A percentile compares a stretch with the other conserved stretches of the same genome.
Evolutionary conservation across 2,888 invertebrate genomes (phyloP).

Genomic region (Erebia ligea): DNA sequence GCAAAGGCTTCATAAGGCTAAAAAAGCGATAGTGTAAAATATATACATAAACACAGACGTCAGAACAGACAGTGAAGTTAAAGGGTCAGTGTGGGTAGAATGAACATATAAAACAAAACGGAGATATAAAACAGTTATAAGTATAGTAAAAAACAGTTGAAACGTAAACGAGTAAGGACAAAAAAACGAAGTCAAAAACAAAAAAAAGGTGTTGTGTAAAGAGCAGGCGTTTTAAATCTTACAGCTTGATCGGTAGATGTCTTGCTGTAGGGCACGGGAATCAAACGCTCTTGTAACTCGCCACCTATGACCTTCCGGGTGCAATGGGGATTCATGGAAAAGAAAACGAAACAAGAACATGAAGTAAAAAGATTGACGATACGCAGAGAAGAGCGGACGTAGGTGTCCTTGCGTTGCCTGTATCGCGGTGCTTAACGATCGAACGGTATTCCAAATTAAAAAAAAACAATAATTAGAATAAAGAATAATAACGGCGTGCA

Average conservation of each 20-base stretch:
- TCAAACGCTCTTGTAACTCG: slow-evolving; percentile 99
- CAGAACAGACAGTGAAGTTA: slow-evolving; percentile 49
- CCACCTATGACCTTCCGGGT: slow-evolving; percentile 99
- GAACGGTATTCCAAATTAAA: slow-evolving; percentile 47
- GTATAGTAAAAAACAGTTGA: slow-evolving; percentile 68
- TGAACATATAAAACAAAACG: slow-evolving; percentile 43
- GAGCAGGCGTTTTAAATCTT: slow-evolving; percentile 85
- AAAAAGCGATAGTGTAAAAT: slow-evolving; percentile 12
- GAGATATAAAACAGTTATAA: slow-evolving; percentile 60
- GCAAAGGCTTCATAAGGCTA: background rate
- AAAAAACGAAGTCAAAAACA: slow-evolving; percentile 62
- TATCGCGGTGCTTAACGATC: slow-evolving; percentile 49
- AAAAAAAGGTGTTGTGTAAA: slow-evolving; percentile 64
- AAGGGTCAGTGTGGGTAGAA: slow-evolving; percentile 63
- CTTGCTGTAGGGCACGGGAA: slow-evolving; percentile 99
- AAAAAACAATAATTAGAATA: too few relatives aligned
- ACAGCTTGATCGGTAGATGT: slow-evolving; percentile 99
- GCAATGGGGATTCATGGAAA: slow-evolving; percentile 93
- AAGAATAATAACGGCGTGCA: too few relatives aligned
- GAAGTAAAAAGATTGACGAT: slow-evolving; percentile 73
- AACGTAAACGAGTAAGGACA: slow-evolving; percentile 62
- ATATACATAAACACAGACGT: slow-evolving; percentile 25
- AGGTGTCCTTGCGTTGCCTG: slow-evolving; percentile 39
- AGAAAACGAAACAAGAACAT: slow-evolving; percentile 83
- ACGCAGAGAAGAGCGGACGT: slow-evolving; percentile 52